Base-by-base conservation (phyloP, 2,113 vertebrate genomes). In the Corydoras maculifer region DNA sequence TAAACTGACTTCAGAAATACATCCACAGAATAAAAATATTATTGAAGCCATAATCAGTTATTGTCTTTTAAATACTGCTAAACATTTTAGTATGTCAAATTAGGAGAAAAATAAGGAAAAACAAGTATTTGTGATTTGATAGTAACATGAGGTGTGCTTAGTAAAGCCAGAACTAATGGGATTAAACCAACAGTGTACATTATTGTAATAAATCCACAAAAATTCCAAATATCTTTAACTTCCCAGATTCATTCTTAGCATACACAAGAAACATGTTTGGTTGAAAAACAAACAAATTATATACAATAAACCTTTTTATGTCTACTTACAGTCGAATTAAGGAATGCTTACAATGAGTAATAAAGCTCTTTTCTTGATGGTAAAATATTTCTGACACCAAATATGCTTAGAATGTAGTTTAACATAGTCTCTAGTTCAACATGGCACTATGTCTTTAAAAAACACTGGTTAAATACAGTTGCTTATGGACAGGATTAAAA, bases 231-330 rank as follows among this genome's bases (percentile, higher is more conserved):
- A 30, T 32, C 9, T 50, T 63, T 14, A 65, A 18, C 18, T 51
- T 65, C 8, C 35, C 29, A 5, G 11, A 9, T 29, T 35, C 31
- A 73, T 35, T 59, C 58, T 35, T 35, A 61, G 50, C 31, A 73
- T 50, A 62, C 77, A 75, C 30, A 59, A 81, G 75, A 73, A 86
- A 58, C 77, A 77, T 61, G 58, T 61, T 43, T 43, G 35, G 77
- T 50, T 65, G 58, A 43, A 64, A 93, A 93, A 94, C 92, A 89
- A 91, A 92, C 91, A 91, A 93, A 82, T 85, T 94, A 94, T 95
- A 92, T 94, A 92, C 93, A 94, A 90, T 89, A 91, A 88, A 87
- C 60, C 85, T 82, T 81, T 84, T 81, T 79, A 81, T 86, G 80
- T 81, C 75, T 74, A 84, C 50, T 11, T 11, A 62, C 73, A 77